phyloP scores from a whole-genome alignment of 2,113 vertebrate species.

The Callorhinus ursinus region DNA sequence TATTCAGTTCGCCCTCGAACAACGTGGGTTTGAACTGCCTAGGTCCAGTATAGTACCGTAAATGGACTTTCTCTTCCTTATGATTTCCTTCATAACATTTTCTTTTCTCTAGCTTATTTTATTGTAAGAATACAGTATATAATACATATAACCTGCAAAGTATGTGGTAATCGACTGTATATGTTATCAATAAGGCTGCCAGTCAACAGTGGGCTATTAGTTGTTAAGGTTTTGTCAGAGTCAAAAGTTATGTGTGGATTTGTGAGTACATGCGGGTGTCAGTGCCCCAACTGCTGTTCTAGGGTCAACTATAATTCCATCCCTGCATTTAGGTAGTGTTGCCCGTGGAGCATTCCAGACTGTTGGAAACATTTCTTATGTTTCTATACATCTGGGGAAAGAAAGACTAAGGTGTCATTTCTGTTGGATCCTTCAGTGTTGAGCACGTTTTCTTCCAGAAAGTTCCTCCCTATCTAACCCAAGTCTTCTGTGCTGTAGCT shows the following conservation, averaged over 20 bases:
- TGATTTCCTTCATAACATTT: background rate
- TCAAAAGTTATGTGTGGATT: background rate
- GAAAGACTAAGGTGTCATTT: background rate
- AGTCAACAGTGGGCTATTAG: background rate
- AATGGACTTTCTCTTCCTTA: background rate
- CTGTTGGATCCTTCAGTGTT: background rate
- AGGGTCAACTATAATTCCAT: background rate
- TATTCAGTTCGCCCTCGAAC: background rate
- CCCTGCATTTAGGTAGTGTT: background rate
- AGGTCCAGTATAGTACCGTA: background rate
- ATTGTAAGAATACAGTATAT: background rate
- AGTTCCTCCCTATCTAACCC: background rate
- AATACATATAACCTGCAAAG: background rate
- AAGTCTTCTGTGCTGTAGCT: background rate
- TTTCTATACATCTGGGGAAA: background rate
- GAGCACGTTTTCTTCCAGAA: constrained; percentile 1
- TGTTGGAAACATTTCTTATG: background rate
- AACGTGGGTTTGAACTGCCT: background rate
- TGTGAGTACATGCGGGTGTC: background rate
- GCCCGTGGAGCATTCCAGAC: background rate
- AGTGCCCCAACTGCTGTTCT: background rate
- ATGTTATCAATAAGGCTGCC: background rate
- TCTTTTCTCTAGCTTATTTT: background rate
- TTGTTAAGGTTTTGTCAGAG: background rate
- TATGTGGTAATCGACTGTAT: background rate